Evolutionary conservation across 1,140 invertebrate genomes (phyloP).

Genomic region (Trachelipus rathkii): DNA sequence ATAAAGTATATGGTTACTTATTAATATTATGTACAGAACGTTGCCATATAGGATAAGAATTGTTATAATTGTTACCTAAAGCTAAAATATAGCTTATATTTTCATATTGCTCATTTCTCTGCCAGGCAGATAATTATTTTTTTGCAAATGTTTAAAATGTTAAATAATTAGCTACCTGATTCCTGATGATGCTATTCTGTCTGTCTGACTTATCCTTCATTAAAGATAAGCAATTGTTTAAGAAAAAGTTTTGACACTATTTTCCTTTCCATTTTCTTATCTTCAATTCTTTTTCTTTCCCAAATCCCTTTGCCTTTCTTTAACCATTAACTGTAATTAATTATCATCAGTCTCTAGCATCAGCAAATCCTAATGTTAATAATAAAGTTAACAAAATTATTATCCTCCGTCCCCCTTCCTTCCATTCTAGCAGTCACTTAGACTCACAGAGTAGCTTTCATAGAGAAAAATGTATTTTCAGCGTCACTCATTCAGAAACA

Average conservation of each 20-base stretch:
- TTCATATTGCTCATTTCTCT: too few species aligned
- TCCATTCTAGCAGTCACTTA: not conserved
- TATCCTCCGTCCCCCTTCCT: conserved; percentile 1
- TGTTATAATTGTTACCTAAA: too few species aligned
- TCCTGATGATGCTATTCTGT: too few species aligned
- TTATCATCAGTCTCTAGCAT: not conserved
- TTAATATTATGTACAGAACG: too few species aligned
- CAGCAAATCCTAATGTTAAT: not conserved
- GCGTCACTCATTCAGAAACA: not conserved
- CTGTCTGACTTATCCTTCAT: too few species aligned
- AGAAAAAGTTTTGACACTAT: not conserved
- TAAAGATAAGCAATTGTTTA: too few species aligned
- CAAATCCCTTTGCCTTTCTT: not conserved
- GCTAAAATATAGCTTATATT: too few species aligned
- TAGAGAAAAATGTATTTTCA: not conserved
- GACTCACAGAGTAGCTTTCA: not conserved
- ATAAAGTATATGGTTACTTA: too few species aligned
- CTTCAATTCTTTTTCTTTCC: not conserved
- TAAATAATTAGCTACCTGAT: too few species aligned
- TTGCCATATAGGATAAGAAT: too few species aligned
- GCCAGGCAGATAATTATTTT: too few species aligned
- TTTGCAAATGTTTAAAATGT: too few species aligned
- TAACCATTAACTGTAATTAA: not conserved
- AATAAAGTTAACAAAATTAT: not conserved
- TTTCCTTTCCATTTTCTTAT: not conserved